A percentile compares a stretch with the other conserved stretches of the same genome.
phyloP scores from a whole-genome alignment of 53 echinoderm and acorn worm genomes.

The Henricia sp. region DNA sequence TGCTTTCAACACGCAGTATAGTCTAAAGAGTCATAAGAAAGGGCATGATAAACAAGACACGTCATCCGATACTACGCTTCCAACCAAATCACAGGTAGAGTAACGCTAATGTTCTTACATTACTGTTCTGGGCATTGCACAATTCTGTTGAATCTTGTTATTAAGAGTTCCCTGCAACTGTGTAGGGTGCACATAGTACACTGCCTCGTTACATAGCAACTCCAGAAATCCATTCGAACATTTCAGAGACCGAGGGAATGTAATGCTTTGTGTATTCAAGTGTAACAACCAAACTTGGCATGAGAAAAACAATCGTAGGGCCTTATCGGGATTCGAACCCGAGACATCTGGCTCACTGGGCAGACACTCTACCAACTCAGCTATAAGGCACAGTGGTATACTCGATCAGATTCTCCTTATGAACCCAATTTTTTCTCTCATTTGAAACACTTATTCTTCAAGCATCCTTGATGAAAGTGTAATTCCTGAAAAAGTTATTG shows the following conservation, averaged over 20 bases:
- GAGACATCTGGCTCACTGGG: too few relatives aligned
- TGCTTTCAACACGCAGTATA: conserved; percentile 96
- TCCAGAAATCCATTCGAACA: neutral
- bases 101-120: neutral
- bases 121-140: neutral
- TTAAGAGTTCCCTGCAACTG: neutral
- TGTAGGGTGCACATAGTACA: too few relatives aligned
- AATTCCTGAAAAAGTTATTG: neutral
- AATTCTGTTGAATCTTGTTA: neutral
- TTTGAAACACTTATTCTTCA: too few relatives aligned
- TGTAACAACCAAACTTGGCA: too few relatives aligned
- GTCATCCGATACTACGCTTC: neutral
- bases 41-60: conserved; percentile 64
- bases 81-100: conserved; percentile 7
- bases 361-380: too few relatives aligned
- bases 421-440: too few relatives aligned
- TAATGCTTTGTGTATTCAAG: neutral
- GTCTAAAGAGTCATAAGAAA: conserved; percentile 89
- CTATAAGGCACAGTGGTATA: too few relatives aligned
- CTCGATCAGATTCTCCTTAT: too few relatives aligned
- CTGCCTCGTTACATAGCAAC: too few relatives aligned
- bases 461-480: neutral
- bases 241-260: neutral
- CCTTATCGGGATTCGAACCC: too few relatives aligned
- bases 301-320: too few relatives aligned